phyloP scores from a whole-genome alignment of 2,888 invertebrate genomes.

The Noctuana brunneofusca region DNA sequence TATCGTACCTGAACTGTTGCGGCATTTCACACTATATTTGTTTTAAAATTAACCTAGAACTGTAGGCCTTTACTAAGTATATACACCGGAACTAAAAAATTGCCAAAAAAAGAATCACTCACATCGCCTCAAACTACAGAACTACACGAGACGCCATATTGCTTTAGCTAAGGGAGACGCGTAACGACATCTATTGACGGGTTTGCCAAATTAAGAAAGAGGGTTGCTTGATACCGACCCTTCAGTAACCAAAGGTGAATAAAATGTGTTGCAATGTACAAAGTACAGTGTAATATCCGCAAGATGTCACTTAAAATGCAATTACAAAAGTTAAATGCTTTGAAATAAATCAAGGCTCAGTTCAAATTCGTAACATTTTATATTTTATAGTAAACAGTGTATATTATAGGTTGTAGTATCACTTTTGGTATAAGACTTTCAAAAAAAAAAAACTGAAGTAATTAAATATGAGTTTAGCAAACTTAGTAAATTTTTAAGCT shows the following conservation, averaged over 20 bases:
- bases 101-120: conserved; percentile 44
- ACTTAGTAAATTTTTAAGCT: too few relatives aligned
- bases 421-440: too few relatives aligned
- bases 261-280: background rate
- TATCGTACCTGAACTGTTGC: conserved; percentile 48
- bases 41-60: conserved; percentile 13
- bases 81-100: conserved; percentile 40
- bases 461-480: too few relatives aligned
- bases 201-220: conserved; percentile 32
- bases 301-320: conserved; percentile 7
- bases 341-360: too few relatives aligned
- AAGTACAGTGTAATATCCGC: background rate
- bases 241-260: background rate
- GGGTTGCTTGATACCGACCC: conserved; percentile 1
- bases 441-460: too few relatives aligned
- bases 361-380: too few relatives aligned
- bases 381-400: too few relatives aligned
- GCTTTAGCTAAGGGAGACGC: conserved; percentile 45
- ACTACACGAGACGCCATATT: conserved; percentile 51
- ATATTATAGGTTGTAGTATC: too few relatives aligned
- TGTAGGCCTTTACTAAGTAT: conserved; percentile 33
- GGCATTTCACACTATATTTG: conserved; percentile 42
- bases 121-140: conserved; percentile 52
- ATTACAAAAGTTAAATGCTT: too few relatives aligned
- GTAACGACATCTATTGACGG: conserved; percentile 60